A percentile compares a stretch with the other conserved stretches of the same genome.
Conservation (phyloP, 2,113 vertebrate genomes). For the Typhlomys cinereus region DNA sequence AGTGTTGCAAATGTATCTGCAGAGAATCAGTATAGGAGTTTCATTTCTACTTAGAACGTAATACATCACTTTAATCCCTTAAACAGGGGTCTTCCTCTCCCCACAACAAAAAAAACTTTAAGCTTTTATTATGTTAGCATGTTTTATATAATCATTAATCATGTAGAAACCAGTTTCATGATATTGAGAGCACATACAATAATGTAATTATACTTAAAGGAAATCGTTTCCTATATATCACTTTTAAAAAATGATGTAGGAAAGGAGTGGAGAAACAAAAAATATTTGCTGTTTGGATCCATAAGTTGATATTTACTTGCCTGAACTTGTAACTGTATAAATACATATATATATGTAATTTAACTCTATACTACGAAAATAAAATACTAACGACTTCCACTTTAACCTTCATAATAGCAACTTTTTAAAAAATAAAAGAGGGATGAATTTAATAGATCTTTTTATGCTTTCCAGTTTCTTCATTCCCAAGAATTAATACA, state of each 20-base stretch:
- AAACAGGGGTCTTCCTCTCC: slow-evolving; percentile 48
- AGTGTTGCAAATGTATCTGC: slow-evolving; percentile 85
- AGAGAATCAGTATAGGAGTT: slow-evolving; percentile 82
- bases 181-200: slow-evolving; percentile 47
- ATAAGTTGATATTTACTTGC: slow-evolving; percentile 32
- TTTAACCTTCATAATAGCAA: background rate
- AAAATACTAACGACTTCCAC: background rate
- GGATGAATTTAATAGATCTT: background rate
- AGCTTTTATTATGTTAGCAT: slow-evolving; percentile 35
- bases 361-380: background rate
- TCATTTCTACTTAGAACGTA: slow-evolving; percentile 74
- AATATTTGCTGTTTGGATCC: background rate
- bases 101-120: slow-evolving; percentile 59
- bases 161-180: slow-evolving; percentile 37
- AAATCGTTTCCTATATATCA: slow-evolving; percentile 29
- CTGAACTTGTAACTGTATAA: background rate
- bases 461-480: slow-evolving; percentile 32
- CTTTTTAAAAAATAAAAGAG: slow-evolving; percentile 17
- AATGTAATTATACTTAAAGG: slow-evolving; percentile 24
- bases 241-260: slow-evolving; percentile 19
- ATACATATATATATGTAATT: background rate
- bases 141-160: slow-evolving; percentile 31
- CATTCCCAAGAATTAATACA: slow-evolving; percentile 17
- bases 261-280: background rate
- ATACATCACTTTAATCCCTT: slow-evolving; percentile 71